These are phyloP conservation scores for Leptura quadrifasciata DNA, from an alignment of 2,888 invertebrate genomes.

Conservation along the genomic window DNA sequence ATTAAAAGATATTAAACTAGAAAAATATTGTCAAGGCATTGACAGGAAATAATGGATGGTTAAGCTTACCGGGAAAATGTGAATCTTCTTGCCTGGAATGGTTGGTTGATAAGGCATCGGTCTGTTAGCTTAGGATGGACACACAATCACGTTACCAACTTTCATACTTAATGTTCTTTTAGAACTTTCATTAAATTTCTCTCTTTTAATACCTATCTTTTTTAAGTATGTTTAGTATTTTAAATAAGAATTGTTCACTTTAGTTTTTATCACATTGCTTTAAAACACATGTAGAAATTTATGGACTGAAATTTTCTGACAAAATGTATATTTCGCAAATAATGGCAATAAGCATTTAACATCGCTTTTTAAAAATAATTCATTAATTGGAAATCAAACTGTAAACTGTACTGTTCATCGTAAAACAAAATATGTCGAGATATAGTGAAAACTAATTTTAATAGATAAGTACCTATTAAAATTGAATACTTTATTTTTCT, in stretches of 20 bases:
- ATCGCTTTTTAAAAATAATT: too few relatives aligned
- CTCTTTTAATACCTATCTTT: not conserved
- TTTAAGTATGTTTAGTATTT: not conserved
- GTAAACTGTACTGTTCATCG: too few relatives aligned
- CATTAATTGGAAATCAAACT: too few relatives aligned
- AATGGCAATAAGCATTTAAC: too few relatives aligned
- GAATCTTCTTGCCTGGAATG: constrained; percentile 69
- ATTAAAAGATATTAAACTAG: constrained; percentile 15
- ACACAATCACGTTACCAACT: constrained; percentile 68
- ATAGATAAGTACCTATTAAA: too few relatives aligned
- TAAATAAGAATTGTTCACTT: not conserved
- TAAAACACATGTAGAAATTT: not conserved
- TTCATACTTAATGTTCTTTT: constrained; percentile 56
- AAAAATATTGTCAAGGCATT: constrained; percentile 57
- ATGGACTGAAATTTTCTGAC: constrained; percentile 24
- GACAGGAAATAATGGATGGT: constrained; percentile 69
- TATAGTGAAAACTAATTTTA: too few relatives aligned
- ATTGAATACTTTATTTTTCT: too few relatives aligned
- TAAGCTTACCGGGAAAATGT: constrained; percentile 71
- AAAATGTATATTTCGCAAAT: too few relatives aligned
- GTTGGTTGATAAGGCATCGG: constrained; percentile 70
- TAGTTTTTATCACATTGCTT: not conserved
- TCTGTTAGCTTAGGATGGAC: constrained; percentile 71
- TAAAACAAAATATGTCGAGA: too few relatives aligned
- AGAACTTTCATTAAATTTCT: not conserved